Evolutionary conservation across 2,888 invertebrate species (phyloP).

Genomic region (Lingula anatina): DNA sequence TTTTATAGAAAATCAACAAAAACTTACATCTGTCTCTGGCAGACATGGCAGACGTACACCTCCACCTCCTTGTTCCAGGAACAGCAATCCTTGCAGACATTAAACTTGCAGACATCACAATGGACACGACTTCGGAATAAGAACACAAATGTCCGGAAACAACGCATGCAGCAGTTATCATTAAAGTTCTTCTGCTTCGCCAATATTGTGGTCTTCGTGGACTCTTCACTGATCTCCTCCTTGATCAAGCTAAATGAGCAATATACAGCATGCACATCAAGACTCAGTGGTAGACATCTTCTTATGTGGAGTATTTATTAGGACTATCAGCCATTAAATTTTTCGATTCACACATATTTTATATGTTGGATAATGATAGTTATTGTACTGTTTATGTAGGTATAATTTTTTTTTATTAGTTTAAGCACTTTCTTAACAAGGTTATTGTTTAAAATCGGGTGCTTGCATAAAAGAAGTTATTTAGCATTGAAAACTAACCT

Average conservation of each 20-base stretch:
- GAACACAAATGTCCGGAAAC: constrained; percentile 40
- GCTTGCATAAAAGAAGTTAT: too few relatives aligned
- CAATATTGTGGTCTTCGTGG: constrained; percentile 27
- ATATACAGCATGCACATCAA: too few relatives aligned
- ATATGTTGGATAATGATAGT: too few relatives aligned
- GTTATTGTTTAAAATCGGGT: too few relatives aligned
- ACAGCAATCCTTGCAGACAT: constrained; percentile 47
- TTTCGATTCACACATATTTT: too few relatives aligned
- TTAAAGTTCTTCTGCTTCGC: constrained; percentile 34
- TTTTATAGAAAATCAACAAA: too few relatives aligned
- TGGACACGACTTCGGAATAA: constrained; percentile 45
- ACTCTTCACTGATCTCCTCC: constrained; percentile 32
- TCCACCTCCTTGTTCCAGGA: constrained; percentile 28
- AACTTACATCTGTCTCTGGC: constrained; percentile 44
- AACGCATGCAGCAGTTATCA: constrained; percentile 42
- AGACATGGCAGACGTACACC: constrained; percentile 42
- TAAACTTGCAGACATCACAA: constrained; percentile 40
- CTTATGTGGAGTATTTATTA: too few relatives aligned
- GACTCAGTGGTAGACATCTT: too few relatives aligned
- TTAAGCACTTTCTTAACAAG: too few relatives aligned
- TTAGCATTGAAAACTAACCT: constrained; percentile 33
- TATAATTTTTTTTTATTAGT: too few relatives aligned
- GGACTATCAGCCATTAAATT: too few relatives aligned
- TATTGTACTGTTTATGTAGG: too few relatives aligned
- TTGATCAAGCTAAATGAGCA: constrained; percentile 41